These are phyloP conservation scores for Tapirus terrestris DNA, from an alignment of 2,113 vertebrate genomes.

Conservation along the genomic window DNA sequence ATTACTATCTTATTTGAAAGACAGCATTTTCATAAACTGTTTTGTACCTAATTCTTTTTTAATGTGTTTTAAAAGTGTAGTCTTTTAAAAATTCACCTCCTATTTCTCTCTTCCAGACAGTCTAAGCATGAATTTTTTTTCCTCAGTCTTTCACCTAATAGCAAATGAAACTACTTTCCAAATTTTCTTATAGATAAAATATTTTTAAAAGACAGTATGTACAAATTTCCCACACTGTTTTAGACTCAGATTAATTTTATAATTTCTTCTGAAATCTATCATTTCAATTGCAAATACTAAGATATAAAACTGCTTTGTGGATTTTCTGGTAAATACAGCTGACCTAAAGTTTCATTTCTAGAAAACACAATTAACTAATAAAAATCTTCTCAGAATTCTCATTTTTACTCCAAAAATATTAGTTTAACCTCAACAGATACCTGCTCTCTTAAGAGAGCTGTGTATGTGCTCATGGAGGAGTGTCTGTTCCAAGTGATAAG, in stretches of 20 bases:
- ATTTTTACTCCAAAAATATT: conserved; percentile 69
- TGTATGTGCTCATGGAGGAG: background rate
- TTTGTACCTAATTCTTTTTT: background rate
- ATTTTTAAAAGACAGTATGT: conserved; percentile 36
- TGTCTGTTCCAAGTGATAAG: conserved; percentile 54
- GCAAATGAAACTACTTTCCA: background rate
- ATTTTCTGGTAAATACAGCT: conserved; percentile 42
- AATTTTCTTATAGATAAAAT: background rate
- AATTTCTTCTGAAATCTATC: conserved; percentile 35
- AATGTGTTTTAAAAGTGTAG: conserved; percentile 3
- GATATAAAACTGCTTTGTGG: background rate
- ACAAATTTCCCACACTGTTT: conserved; percentile 33
- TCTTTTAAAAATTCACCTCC: background rate
- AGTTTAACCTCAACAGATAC: conserved; percentile 60
- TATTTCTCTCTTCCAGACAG: background rate
- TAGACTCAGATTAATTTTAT: conserved; percentile 3
- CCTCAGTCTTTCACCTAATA: background rate
- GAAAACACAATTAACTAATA: conserved; percentile 45
- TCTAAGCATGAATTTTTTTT: background rate
- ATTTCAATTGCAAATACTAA: conserved; percentile 53
- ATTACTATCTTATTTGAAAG: conserved; percentile 45
- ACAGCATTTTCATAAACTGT: conserved; percentile 53
- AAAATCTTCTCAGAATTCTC: conserved; percentile 60
- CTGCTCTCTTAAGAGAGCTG: conserved; percentile 50
- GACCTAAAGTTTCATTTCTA: conserved; percentile 49